A percentile compares a stretch with the other conserved stretches of the same genome.
phyloP scores from a whole-genome alignment of 2,113 vertebrate genomes.

The Tragelaphus strepsiceros region DNA sequence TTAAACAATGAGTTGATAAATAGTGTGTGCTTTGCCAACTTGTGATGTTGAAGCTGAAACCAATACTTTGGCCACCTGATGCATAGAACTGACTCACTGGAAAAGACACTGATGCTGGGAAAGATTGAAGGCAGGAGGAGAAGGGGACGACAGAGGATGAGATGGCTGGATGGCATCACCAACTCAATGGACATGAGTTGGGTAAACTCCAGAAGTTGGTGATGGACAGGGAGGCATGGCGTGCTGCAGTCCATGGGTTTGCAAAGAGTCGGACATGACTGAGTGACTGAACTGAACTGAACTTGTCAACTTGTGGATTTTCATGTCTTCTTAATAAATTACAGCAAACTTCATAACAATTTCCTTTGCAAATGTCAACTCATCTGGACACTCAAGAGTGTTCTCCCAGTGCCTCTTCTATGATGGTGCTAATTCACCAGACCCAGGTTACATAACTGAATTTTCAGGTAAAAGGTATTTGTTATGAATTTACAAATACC shows the following conservation, averaged over 20 bases:
- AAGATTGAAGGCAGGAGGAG: background rate
- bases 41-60: background rate
- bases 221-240: background rate
- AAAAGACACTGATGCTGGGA: background rate
- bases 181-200: background rate
- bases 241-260: background rate
- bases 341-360: background rate
- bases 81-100: background rate
- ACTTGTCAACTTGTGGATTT: background rate
- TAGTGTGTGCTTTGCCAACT: background rate
- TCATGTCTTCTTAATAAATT: background rate
- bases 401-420: background rate
- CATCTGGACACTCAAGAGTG: background rate
- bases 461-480: background rate
- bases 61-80: background rate
- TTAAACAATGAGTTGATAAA: background rate
- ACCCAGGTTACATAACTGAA: background rate
- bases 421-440: background rate
- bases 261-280: background rate
- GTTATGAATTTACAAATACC: background rate
- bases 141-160: background rate
- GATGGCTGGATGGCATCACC: background rate
- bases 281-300: background rate
- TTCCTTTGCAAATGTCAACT: background rate
- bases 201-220: background rate